Evolutionary conservation across 1,140 invertebrate genomes (phyloP).

Genomic region (Stegodyphus dumicola): DNA sequence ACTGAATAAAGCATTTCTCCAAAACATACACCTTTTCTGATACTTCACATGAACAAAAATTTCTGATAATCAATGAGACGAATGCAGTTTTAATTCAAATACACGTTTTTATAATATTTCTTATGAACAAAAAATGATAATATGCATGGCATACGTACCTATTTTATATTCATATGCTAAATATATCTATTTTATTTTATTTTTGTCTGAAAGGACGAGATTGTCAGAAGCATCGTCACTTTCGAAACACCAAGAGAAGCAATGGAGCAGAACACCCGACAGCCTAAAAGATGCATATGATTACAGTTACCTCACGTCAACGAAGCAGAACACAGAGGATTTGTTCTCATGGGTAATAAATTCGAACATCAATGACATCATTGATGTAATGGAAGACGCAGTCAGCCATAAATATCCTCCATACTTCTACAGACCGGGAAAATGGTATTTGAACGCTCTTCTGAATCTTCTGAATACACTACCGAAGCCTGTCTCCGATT

Average conservation of each 20-base stretch:
- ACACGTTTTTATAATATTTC: too few relatives aligned
- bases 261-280: neutral
- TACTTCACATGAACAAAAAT: too few relatives aligned
- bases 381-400: slow-evolving; percentile 27
- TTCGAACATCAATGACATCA: slow-evolving; percentile 17
- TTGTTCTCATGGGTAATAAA: slow-evolving; percentile 10
- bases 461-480: neutral
- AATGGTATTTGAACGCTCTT: slow-evolving; percentile 9
- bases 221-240: neutral
- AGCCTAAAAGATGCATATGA: neutral
- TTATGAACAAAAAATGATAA: too few relatives aligned
- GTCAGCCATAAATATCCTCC: neutral
- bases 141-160: too few relatives aligned
- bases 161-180: too few relatives aligned
- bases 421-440: slow-evolving; percentile 10
- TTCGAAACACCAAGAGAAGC: slow-evolving; percentile 7
- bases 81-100: too few relatives aligned
- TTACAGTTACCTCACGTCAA: neutral
- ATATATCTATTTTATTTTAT: too few relatives aligned
- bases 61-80: too few relatives aligned
- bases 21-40: too few relatives aligned
- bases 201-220: too few relatives aligned
- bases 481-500: slow-evolving; percentile 20
- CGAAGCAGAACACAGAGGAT: neutral
- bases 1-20: too few relatives aligned